Base-by-base conservation (phyloP, 2,888 invertebrate species). In the Coelopa pilipes region DNA sequence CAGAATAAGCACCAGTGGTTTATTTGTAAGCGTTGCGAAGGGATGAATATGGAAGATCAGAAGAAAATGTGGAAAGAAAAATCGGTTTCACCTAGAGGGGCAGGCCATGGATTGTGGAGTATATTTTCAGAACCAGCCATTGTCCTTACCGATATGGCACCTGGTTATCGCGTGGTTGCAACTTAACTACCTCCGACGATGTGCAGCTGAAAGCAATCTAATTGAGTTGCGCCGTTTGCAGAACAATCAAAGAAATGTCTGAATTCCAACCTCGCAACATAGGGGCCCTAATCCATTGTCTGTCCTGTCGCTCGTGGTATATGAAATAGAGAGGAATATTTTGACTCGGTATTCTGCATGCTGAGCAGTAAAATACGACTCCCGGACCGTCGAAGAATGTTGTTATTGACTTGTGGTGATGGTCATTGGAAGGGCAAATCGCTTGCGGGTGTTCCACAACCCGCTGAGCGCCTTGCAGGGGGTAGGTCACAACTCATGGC, bases 361-460 rank as follows among this genome's bases (percentile, higher is more conserved):
- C 57, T 57, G 57, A 19, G 53, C 15, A n/a, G 57, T n/a, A 11
- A 19, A 17, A 17, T 57, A 17, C n/a, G 15, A 17, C 11, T 57
- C 57, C 17, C 21, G 57, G 21, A n/a, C 57, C 57, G 11, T 57
- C 19, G 19, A 57, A 11, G 12, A 19, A 15, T 19, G 21, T 57
- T n/a, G 15, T n/a, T n/a, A 57, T 57, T 57, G 17, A 57, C n/a
- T 57, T 57, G 57, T 57, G 57, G 57, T 57, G n/a, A 57, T 57
- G 57, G 57, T 57, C 21, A 57, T 57, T 17, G n/a, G 57, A 57
- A 57, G 57, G 57, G 21, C 57, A 3, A 57, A 57, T 9, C 1
- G 34, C 19, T 57, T 57, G 19, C 17, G 57, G 57, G 57, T 21
- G 21, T 57, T n/a, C 21, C 11, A 57, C 21, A 12, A n/a, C 57